phyloP scores from a whole-genome alignment of 1,140 invertebrate species.

The Streblospio benedicti region DNA sequence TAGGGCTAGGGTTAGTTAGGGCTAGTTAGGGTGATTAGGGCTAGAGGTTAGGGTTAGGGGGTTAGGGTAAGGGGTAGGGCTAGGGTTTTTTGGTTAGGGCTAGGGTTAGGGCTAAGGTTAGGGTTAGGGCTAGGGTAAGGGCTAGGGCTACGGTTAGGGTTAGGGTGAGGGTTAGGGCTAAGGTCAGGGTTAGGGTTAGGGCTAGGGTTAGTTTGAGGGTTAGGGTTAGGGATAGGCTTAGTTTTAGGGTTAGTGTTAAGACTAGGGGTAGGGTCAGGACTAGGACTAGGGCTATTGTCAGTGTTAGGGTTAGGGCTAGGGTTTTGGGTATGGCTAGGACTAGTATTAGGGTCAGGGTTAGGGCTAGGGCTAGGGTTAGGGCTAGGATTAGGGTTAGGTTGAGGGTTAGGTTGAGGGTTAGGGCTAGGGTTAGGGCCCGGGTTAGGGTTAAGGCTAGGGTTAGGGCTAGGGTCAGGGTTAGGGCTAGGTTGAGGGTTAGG shows the following conservation, averaged over 20 bases:
- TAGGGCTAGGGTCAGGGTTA: conserved; percentile 17
- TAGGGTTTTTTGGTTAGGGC: conserved; percentile 16
- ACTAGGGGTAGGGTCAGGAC: conserved; percentile 12
- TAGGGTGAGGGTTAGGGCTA: conserved; percentile 18
- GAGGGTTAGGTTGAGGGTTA: conserved; percentile 7
- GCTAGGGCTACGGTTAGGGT: conserved; percentile 21
- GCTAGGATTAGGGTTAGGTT: conserved; percentile 19
- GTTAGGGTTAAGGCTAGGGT: conserved; percentile 18
- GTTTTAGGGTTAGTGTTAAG: conserved; percentile 21
- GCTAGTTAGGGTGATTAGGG: conserved; percentile 8
- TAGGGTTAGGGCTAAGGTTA: conserved; percentile 20
- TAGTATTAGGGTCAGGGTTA: conserved; percentile 14
- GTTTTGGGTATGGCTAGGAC: conserved; percentile 15
- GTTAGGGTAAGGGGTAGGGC: conserved; percentile 19
- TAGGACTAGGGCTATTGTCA: not conserved
- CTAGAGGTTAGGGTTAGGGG: conserved; percentile 16
- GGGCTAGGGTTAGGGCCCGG: conserved; percentile 22
- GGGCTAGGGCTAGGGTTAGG: conserved; percentile 20
- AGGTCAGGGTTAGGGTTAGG: too few relatives aligned
- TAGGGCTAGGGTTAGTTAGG: conserved; percentile 14
- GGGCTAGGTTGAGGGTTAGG: conserved; percentile 17
- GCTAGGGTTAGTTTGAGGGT: too few relatives aligned
- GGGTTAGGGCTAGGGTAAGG: conserved; percentile 19
- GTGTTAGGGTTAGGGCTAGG: conserved; percentile 11
- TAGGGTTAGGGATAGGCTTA: conserved; percentile 20